These are phyloP conservation scores for Epizoanthus stellaris DNA, from an alignment of 92 coral and sea anemone species.

Conservation along the genomic window DNA sequence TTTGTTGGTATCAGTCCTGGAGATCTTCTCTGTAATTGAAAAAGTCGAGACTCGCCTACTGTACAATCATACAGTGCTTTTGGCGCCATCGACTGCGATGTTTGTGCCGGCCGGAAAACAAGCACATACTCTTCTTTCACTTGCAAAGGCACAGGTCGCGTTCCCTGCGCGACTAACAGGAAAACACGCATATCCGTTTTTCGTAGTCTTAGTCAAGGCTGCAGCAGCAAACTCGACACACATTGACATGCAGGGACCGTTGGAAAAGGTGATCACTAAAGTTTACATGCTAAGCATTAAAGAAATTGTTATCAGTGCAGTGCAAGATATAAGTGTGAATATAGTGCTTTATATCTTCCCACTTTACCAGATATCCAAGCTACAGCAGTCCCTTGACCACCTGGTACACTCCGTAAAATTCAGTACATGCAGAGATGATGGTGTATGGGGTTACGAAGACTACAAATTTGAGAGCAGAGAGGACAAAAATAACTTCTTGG, in stretches of 20 bases:
- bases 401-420: slow-evolving; percentile 26
- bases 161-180: slow-evolving; percentile 13
- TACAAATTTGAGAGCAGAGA: slow-evolving; percentile 14
- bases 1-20: slow-evolving; percentile 35
- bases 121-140: not conserved
- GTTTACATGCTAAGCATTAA: slow-evolving; percentile 31
- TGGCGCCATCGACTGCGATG: slow-evolving; percentile 15
- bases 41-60: slow-evolving; percentile 39
- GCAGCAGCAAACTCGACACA: not conserved
- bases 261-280: slow-evolving; percentile 4
- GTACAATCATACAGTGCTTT: slow-evolving; percentile 28
- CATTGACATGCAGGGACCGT: too few species aligned
- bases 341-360: slow-evolving; percentile 44
- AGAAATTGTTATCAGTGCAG: slow-evolving; percentile 43
- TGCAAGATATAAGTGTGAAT: slow-evolving; percentile 41
- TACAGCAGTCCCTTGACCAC: slow-evolving; percentile 16
- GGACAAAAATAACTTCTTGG: slow-evolving; percentile 26
- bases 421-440: slow-evolving; percentile 22
- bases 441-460: not conserved
- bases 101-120: not conserved
- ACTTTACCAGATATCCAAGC: slow-evolving; percentile 38
- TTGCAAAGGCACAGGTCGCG: not conserved
- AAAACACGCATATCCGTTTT: slow-evolving; percentile 15
- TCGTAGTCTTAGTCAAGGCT: not conserved
- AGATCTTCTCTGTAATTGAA: slow-evolving; percentile 51